Conservation (phyloP, 2,888 invertebrate genomes). For the Dicycla oo region DNA sequence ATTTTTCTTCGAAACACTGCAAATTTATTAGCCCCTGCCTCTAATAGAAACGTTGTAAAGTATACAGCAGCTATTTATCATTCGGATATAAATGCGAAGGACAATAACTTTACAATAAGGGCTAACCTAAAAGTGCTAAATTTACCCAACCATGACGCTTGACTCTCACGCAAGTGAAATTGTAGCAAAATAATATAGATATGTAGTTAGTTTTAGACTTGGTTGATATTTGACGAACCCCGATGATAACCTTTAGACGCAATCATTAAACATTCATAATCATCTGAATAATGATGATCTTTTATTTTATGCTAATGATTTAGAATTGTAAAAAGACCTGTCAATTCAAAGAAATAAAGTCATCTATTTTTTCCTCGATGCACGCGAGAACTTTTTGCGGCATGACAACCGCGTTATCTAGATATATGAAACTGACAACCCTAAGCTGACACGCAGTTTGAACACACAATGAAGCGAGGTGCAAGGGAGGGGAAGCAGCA, state of each 20-base stretch:
- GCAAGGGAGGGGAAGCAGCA: constrained; percentile 41
- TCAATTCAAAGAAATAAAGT: constrained; percentile 20
- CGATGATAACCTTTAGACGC: constrained; percentile 1
- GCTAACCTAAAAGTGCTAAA: constrained; percentile 47
- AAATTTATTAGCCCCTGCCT: constrained; percentile 40
- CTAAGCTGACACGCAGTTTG: constrained; percentile 71
- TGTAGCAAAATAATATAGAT: constrained; percentile 4
- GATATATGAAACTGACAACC: constrained; percentile 62
- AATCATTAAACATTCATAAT: constrained; percentile 23
- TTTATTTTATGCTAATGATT: constrained; percentile 16
- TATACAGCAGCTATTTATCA: constrained; percentile 47
- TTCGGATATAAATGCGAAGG: constrained; percentile 45
- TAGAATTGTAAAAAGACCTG: constrained; percentile 23
- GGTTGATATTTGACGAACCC: constrained; percentile 13
- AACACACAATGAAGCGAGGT: constrained; percentile 76
- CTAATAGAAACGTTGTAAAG: constrained; percentile 47
- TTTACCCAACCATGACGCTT: constrained; percentile 34
- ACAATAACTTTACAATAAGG: constrained; percentile 38
- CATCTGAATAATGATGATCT: constrained; percentile 15
- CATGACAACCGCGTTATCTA: constrained; percentile 44
- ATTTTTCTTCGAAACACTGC: constrained; percentile 44
- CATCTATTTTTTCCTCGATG: constrained; percentile 26
- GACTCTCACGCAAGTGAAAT: constrained; percentile 31
- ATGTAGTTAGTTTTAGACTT: not conserved
- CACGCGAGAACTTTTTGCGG: constrained; percentile 40